Evolutionary conservation across 2,888 invertebrate species (phyloP).

Genomic region (Melikaiella ostensackeni): DNA sequence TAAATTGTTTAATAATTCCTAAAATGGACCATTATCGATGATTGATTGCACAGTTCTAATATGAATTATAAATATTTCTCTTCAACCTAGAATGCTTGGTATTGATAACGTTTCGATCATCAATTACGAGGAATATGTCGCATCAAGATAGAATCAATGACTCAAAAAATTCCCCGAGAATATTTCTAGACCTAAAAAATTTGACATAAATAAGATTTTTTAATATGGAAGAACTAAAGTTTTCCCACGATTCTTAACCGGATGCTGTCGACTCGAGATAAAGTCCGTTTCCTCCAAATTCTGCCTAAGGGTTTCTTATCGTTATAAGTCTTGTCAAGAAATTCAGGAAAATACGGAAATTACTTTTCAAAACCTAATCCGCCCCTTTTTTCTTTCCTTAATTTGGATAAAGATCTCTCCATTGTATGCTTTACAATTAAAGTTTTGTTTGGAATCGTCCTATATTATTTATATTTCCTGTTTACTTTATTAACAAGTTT

Average conservation of each 20-base stretch:
- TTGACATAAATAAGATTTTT: not conserved
- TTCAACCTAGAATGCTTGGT: not conserved
- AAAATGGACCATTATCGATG: not conserved
- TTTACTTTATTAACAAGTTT: no score
- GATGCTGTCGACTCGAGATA: constrained; percentile 28
- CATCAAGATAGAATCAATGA: not conserved
- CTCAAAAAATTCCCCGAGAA: not conserved
- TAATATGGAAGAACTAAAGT: not conserved
- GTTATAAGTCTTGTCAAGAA: not conserved
- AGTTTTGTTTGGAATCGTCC: no score
- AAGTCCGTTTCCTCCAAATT: constrained; percentile 21
- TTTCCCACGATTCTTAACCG: not conserved
- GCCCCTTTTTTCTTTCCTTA: no score
- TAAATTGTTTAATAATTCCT: not conserved
- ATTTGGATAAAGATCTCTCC: no score
- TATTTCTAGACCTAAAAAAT: not conserved
- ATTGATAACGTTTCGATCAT: not conserved
- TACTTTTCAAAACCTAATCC: no score
- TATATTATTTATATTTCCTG: no score
- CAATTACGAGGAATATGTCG: not conserved
- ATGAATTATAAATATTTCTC: not conserved
- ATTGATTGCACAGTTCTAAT: not conserved
- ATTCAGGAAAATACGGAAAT: not conserved
- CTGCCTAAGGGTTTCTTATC: constrained; percentile 3
- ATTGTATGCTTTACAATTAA: no score